These are phyloP conservation scores for Ceratoteleas bidentatus DNA, from an alignment of 1,140 invertebrate species.

Conservation along the genomic window DNA sequence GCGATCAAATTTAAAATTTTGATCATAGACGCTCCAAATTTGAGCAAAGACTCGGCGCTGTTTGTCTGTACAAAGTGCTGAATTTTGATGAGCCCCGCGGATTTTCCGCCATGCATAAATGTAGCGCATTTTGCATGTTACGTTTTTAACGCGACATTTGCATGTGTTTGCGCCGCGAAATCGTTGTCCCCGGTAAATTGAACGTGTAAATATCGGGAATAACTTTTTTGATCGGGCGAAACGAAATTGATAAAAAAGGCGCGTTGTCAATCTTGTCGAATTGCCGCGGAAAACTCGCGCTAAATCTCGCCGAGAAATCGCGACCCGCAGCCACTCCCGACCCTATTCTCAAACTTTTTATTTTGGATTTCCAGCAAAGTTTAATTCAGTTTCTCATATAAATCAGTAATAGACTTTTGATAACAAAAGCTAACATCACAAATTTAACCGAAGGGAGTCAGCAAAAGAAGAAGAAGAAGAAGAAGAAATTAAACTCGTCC, in stretches of 20 bases:
- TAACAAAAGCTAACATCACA: slow-evolving; percentile 48
- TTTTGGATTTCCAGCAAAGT: slow-evolving; percentile 51
- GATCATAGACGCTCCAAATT: slow-evolving; percentile 7
- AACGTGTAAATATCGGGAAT: background rate
- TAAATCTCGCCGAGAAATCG: slow-evolving; percentile 39
- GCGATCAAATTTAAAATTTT: slow-evolving; percentile 2
- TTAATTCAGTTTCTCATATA: slow-evolving; percentile 58
- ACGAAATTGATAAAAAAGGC: slow-evolving; percentile 28
- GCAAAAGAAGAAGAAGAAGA: slow-evolving; percentile 5
- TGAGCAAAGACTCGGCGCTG: slow-evolving; percentile 25
- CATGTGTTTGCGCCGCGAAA: slow-evolving; percentile 23
- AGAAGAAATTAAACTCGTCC: slow-evolving; percentile 21
- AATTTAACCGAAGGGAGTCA: slow-evolving; percentile 35
- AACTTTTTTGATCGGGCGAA: slow-evolving; percentile 22
- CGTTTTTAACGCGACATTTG: slow-evolving; percentile 41
- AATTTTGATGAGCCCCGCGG: slow-evolving; percentile 36
- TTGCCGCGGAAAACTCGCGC: slow-evolving; percentile 26
- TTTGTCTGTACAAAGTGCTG: slow-evolving; percentile 36
- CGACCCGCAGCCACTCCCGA: background rate
- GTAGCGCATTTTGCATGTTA: slow-evolving; percentile 41
- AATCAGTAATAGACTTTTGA: slow-evolving; percentile 58
- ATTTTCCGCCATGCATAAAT: slow-evolving; percentile 43
- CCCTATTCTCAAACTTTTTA: slow-evolving; percentile 32
- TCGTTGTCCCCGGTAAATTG: slow-evolving; percentile 1
- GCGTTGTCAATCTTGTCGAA: slow-evolving; percentile 48